Conservation (phyloP, 2,797 vertebrate genomes). For the Acrocephalus scirpaceus region DNA sequence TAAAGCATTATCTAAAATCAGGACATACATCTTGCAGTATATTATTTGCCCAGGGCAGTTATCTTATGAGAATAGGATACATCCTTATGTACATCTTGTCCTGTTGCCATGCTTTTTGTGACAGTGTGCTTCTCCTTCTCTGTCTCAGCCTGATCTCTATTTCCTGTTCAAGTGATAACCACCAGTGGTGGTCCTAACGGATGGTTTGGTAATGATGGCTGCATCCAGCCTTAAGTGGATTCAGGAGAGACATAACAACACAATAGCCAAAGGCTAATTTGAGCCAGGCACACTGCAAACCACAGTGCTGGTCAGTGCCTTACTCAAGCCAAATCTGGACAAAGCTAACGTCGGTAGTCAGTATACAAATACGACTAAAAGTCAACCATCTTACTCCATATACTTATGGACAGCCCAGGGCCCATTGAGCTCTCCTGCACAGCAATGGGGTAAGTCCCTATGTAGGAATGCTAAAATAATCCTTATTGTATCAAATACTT, state of each 20-base stretch:
- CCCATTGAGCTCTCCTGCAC: background rate
- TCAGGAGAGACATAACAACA: background rate
- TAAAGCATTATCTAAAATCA: slow-evolving; percentile 29
- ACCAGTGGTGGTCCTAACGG: background rate
- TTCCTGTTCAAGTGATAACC: background rate
- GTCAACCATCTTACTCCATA: background rate
- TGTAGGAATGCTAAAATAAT: background rate
- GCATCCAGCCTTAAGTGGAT: background rate
- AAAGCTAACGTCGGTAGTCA: background rate
- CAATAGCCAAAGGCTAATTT: background rate
- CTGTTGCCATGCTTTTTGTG: background rate
- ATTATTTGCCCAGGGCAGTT: background rate
- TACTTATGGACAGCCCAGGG: background rate
- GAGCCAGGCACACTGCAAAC: background rate
- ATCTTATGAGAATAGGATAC: background rate
- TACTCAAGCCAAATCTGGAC: background rate
- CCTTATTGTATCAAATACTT: background rate
- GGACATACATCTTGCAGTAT: background rate
- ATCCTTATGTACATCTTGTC: background rate
- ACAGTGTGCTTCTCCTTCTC: background rate
- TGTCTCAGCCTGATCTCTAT: background rate
- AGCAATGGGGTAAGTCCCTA: background rate
- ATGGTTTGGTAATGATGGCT: background rate
- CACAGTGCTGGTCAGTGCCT: background rate
- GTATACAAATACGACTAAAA: background rate